Conservation (phyloP, 2,888 invertebrate genomes). For the Lydus trimaculatus region DNA sequence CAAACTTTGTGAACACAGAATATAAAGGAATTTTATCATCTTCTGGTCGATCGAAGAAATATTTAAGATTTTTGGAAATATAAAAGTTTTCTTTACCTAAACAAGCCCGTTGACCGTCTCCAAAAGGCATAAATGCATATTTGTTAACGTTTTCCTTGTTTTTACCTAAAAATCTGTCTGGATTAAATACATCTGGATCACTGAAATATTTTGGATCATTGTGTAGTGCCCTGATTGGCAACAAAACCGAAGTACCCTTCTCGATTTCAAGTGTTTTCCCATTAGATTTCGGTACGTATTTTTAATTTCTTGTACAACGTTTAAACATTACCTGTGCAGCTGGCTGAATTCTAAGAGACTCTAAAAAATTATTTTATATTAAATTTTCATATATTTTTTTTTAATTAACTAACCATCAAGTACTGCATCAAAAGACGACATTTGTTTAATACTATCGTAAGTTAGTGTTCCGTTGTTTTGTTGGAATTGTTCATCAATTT, state of each 20-base stretch:
- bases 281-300: slow-evolving; percentile 36
- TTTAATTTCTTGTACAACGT: slow-evolving; percentile 42
- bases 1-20: too few relatives aligned
- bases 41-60: too few relatives aligned
- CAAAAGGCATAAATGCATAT: slow-evolving; percentile 48
- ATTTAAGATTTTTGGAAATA: neutral
- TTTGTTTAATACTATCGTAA: slow-evolving; percentile 62
- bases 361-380: slow-evolving; percentile 22
- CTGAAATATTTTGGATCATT: slow-evolving; percentile 55
- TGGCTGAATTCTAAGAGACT: slow-evolving; percentile 36
- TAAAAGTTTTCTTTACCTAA: slow-evolving; percentile 45
- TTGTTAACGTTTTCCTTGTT: slow-evolving; percentile 44
- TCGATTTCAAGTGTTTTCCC: slow-evolving; percentile 41
- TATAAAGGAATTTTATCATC: too few relatives aligned
- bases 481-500: slow-evolving; percentile 61
- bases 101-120: slow-evolving; percentile 52
- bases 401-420: slow-evolving; percentile 53
- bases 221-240: slow-evolving; percentile 54
- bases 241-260: slow-evolving; percentile 48
- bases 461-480: slow-evolving; percentile 60
- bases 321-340: slow-evolving; percentile 34
- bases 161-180: slow-evolving; percentile 55
- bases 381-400: neutral
- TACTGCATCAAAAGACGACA: slow-evolving; percentile 64
- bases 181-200: slow-evolving; percentile 56